These are phyloP conservation scores for Polyergus mexicanus DNA, from an alignment of 1,140 invertebrate species.

Conservation along the genomic window DNA sequence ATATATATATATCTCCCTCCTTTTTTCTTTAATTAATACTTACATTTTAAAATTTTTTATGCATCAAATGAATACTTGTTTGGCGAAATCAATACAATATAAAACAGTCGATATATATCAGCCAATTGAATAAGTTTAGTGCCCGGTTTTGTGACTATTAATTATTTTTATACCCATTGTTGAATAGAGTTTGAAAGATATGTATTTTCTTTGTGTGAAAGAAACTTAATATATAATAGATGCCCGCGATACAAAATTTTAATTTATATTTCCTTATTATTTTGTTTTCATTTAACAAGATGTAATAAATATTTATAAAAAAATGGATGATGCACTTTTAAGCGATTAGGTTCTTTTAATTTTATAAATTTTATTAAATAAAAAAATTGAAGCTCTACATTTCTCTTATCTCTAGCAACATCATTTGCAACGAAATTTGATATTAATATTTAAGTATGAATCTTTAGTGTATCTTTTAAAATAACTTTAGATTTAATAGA, in stretches of 20 bases:
- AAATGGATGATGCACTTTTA: background rate
- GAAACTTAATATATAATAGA: background rate
- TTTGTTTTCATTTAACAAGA: background rate
- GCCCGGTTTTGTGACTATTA: slow-evolving; percentile 7
- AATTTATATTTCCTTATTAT: slow-evolving; percentile 4
- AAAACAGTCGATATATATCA: slow-evolving; percentile 15
- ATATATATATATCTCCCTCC: background rate
- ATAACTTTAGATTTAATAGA: background rate
- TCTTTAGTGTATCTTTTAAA: background rate
- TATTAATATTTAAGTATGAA: background rate
- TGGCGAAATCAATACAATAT: background rate
- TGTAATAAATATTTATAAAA: background rate
- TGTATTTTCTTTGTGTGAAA: background rate
- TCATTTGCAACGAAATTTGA: background rate
- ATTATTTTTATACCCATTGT: slow-evolving; percentile 37
- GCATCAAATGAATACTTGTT: background rate
- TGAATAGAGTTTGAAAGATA: slow-evolving; percentile 42
- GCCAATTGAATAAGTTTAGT: slow-evolving; percentile 10
- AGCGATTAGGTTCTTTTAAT: background rate
- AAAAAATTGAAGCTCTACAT: too few species aligned
- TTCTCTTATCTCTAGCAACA: background rate
- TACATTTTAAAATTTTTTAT: background rate
- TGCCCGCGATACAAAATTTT: background rate
- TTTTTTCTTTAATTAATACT: background rate
- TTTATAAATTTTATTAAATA: background rate